These are phyloP conservation scores for Abramis brama DNA, from an alignment of 2,113 vertebrate species.

Conservation along the genomic window DNA sequence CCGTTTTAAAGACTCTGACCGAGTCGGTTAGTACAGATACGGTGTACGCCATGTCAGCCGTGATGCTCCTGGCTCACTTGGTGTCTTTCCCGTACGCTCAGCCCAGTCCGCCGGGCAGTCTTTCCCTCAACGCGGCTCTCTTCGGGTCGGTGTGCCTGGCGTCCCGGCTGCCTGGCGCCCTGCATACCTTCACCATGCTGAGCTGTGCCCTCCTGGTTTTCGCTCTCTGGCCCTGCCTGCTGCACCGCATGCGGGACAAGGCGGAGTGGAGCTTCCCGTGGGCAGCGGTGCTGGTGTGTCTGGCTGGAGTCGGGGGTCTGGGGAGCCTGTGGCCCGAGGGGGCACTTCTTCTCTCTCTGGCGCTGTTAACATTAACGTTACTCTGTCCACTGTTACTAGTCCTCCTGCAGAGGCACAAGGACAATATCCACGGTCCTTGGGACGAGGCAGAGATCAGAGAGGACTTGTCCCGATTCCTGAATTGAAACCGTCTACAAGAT, in stretches of 20 bases:
- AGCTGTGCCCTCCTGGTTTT: slow-evolving; percentile 94
- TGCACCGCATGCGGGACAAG: slow-evolving; percentile 84
- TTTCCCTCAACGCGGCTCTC: slow-evolving; percentile 95
- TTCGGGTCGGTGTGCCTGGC: slow-evolving; percentile 95
- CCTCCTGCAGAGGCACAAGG: slow-evolving; percentile 89
- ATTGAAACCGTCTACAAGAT: slow-evolving; percentile 39
- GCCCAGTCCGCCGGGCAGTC: slow-evolving; percentile 88
- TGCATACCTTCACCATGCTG: slow-evolving; percentile 93
- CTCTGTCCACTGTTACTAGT: slow-evolving; percentile 90
- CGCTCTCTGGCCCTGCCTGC: slow-evolving; percentile 93
- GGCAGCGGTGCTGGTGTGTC: slow-evolving; percentile 80
- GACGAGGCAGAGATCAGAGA: slow-evolving; percentile 97
- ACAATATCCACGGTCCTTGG: slow-evolving; percentile 98
- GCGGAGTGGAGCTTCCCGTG: slow-evolving; percentile 78
- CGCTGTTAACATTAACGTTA: slow-evolving; percentile 81
- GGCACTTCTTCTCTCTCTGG: slow-evolving; percentile 80
- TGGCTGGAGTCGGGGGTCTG: slow-evolving; percentile 78
- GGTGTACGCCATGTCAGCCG: slow-evolving; percentile 91
- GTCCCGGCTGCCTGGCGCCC: slow-evolving; percentile 87
- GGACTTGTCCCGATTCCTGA: slow-evolving; percentile 85
- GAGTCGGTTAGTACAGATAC: slow-evolving; percentile 97
- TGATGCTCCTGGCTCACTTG: slow-evolving; percentile 94
- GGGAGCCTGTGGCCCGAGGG: slow-evolving; percentile 80
- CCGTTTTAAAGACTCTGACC: slow-evolving; percentile 91
- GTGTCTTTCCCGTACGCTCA: slow-evolving; percentile 90